phyloP scores from a whole-genome alignment of 1,140 invertebrate species.

The Melipona quadrifasciata region DNA sequence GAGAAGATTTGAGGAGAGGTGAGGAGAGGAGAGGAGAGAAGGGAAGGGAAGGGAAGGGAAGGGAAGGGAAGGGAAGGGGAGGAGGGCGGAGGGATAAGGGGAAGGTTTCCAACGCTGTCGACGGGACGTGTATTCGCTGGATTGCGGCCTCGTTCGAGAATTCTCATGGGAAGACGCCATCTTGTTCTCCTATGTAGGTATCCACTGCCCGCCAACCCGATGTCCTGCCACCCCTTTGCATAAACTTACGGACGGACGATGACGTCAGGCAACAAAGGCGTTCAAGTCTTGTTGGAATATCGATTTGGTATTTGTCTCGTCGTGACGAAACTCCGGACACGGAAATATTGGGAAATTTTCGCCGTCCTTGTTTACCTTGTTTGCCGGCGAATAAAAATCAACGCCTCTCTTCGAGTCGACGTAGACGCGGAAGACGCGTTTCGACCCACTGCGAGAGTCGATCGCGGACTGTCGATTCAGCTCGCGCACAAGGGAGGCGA shows the following conservation, averaged over 20 bases:
- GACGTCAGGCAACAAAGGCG: slow-evolving; percentile 67
- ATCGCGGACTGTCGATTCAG: no score
- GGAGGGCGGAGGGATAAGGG: slow-evolving; percentile 48
- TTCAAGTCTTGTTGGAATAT: slow-evolving; percentile 57
- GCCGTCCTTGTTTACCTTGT: no score
- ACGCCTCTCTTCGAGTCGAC: background rate
- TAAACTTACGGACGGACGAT: slow-evolving; percentile 74
- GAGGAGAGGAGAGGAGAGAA: slow-evolving; percentile 27
- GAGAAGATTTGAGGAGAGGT: slow-evolving; percentile 31
- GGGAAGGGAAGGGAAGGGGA: slow-evolving; percentile 31
- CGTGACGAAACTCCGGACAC: slow-evolving; percentile 15
- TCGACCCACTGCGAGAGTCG: no score
- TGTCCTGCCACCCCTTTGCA: slow-evolving; percentile 75
- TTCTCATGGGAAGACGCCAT: slow-evolving; percentile 76
- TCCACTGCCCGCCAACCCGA: slow-evolving; percentile 61
- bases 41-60: slow-evolving; percentile 17
- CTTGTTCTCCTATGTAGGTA: slow-evolving; percentile 70
- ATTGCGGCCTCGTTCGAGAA: slow-evolving; percentile 78
- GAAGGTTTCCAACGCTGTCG: slow-evolving; percentile 67
- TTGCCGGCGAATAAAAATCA: background rate
- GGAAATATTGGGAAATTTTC: slow-evolving; percentile 16
- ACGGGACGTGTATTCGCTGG: slow-evolving; percentile 76
- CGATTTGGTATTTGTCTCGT: slow-evolving; percentile 61
- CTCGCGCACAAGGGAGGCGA: no score
- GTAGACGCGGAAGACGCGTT: background rate